Evolutionary conservation across 2,888 invertebrate genomes (phyloP), one percentile per base, ranked within the genome.

Genomic region (Aromia moschata): DNA sequence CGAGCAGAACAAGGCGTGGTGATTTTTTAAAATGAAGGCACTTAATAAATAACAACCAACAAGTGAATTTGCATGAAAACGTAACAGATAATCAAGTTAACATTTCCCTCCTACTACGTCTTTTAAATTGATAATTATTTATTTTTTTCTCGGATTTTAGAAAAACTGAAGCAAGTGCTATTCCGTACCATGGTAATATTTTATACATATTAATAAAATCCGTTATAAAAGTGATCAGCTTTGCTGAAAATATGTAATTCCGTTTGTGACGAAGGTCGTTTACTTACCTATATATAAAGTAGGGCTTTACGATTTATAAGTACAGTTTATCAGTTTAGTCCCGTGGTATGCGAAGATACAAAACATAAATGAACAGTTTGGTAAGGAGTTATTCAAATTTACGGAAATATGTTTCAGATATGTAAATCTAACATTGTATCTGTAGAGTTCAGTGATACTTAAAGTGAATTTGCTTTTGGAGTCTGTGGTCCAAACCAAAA

Each of bases 121-220:
- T 20, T 37, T 40, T 31, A n/a, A 11, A 46, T 47, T 47, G 41
- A 12, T 41, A 56, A 47, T 56, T 38, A 47, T 16, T 47, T 15
- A 56, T 45, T n/a, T n/a, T 14, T 31, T 31, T 14, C 17, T 14
- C 14, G 20, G 49, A 40, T 41, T 41, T 31, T 17, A 41, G 31
- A 46, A 58, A 54, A 58, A 38, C 11, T 31, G 47, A 15, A 49
- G 11, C 55, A 47, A 47, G 41, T 38, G 46, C 12, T 38, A 38
- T 49, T 49, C 40, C 15, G 12, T 46, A 33, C 49, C 18, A 37
- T 25, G 33, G 33, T 33, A 30, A 41, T 37, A 54, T 58, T 58
- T 58, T 58, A n/a, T n/a, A 44, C 58, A 58, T 58, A 58, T 53
- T 58, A 45, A 46, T 54, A 40, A 43, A 49, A 49, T 14, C 54